Conservation (phyloP, 2,888 invertebrate species). For the Desoria tigrina region DNA sequence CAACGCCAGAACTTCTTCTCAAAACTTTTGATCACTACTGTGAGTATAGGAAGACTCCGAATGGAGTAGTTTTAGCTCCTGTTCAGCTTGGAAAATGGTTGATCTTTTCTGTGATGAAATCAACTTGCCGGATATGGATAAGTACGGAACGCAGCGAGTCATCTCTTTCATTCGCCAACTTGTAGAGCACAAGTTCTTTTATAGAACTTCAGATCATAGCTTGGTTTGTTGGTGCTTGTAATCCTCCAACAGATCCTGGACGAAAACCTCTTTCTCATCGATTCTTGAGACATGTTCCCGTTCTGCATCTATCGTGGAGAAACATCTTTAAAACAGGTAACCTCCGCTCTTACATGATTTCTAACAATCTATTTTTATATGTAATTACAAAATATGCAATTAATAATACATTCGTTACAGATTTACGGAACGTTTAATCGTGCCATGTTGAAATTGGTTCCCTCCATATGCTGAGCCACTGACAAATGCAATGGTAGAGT, state of each 20-base stretch:
- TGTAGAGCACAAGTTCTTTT: slow-evolving; percentile 93
- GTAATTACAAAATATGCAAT: too few species aligned
- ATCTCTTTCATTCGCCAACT: slow-evolving; percentile 97
- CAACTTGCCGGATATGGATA: slow-evolving; percentile 98
- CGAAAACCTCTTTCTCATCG: slow-evolving; percentile 90
- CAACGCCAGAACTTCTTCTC: slow-evolving; percentile 93
- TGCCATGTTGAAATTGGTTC: slow-evolving; percentile 94
- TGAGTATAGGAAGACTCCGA: slow-evolving; percentile 97
- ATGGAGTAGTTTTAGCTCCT: slow-evolving; percentile 93
- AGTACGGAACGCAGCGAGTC: slow-evolving; percentile 96
- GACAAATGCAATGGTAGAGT: slow-evolving; percentile 98
- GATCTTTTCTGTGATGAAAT: slow-evolving; percentile 99
- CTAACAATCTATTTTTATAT: too few species aligned
- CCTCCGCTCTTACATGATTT: too few species aligned
- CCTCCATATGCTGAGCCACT: slow-evolving; percentile 93
- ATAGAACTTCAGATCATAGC: slow-evolving; percentile 85
- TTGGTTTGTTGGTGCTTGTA: slow-evolving; percentile 99
- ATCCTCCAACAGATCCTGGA: slow-evolving; percentile 99
- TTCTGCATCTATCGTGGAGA: slow-evolving; percentile 99
- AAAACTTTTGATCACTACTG: slow-evolving; percentile 99
- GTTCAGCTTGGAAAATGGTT: slow-evolving; percentile 95
- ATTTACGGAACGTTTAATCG: slow-evolving; percentile 99
- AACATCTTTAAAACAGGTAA: slow-evolving; percentile 87
- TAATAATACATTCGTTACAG: slow-evolving; percentile 60
- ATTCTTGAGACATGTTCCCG: slow-evolving; percentile 90